These are phyloP conservation scores for Pollenia labialis DNA, from an alignment of 2,888 invertebrate genomes.

Conservation along the genomic window DNA sequence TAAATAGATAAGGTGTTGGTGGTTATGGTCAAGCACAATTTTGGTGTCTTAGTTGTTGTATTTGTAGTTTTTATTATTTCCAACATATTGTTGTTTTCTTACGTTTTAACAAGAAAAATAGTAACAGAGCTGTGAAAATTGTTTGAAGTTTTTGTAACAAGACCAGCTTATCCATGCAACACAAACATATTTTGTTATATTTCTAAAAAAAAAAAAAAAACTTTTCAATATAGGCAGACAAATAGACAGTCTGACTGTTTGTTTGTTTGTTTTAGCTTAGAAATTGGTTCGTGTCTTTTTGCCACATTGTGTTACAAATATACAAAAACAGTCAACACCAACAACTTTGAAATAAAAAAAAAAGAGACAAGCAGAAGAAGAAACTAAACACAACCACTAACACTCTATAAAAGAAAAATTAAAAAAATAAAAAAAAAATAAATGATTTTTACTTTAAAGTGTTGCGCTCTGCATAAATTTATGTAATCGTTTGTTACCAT, in stretches of 20 bases:
- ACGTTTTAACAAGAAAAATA: slow-evolving; percentile 55
- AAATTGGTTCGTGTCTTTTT: slow-evolving; percentile 73
- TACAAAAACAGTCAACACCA: slow-evolving; percentile 37
- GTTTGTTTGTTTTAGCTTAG: slow-evolving; percentile 50
- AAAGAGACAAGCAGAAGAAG: slow-evolving; percentile 9
- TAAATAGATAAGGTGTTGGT: slow-evolving; percentile 62
- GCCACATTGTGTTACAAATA: slow-evolving; percentile 62
- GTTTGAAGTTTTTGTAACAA: slow-evolving; percentile 57
- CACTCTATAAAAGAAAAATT: slow-evolving; percentile 27
- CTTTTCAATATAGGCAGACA: slow-evolving; percentile 28
- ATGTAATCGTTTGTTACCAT: slow-evolving; percentile 83
- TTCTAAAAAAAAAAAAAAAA: slow-evolving; percentile 23
- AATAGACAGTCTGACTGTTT: neutral
- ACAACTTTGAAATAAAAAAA: slow-evolving; percentile 14
- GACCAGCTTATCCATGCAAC: slow-evolving; percentile 48
- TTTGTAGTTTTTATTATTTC: neutral
- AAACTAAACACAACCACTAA: slow-evolving; percentile 32
- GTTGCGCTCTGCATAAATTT: slow-evolving; percentile 82
- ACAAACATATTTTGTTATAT: slow-evolving; percentile 57
- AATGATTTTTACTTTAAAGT: slow-evolving; percentile 80
- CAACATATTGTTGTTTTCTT: slow-evolving; percentile 40
- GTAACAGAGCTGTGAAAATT: slow-evolving; percentile 70
- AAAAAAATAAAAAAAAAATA: slow-evolving; percentile 3
- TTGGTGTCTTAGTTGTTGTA: slow-evolving; percentile 53
- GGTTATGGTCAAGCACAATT: slow-evolving; percentile 71